These are phyloP conservation scores for Vulpes vulpes DNA, from an alignment of 2,113 vertebrate species.

Conservation along the genomic window DNA sequence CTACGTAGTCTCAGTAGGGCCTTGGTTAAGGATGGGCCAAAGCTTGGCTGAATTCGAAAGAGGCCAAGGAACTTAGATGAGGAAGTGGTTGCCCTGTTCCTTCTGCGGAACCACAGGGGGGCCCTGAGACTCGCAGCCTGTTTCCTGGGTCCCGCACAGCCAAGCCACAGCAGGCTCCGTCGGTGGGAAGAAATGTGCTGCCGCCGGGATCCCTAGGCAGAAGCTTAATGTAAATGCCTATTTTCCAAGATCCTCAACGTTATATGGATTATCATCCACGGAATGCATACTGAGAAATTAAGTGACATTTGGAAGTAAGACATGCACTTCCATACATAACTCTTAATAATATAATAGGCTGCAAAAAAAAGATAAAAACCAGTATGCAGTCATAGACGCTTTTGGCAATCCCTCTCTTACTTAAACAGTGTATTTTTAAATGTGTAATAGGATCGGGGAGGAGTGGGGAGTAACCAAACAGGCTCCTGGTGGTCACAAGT, in stretches of 20 bases:
- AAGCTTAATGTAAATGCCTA: background rate
- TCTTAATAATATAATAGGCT: background rate
- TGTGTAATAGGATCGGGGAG: background rate
- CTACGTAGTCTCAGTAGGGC: background rate
- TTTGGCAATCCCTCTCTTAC: background rate
- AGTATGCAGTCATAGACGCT: background rate
- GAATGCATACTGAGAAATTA: background rate
- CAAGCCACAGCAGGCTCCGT: no score
- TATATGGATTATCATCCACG: background rate
- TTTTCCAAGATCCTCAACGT: background rate
- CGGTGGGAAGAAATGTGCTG: background rate
- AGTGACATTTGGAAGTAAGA: background rate
- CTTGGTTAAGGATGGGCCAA: background rate
- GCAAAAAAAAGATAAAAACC: constrained; percentile 13
- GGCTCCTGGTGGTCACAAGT: background rate
- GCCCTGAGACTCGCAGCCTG: background rate
- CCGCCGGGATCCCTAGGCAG: background rate
- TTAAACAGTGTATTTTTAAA: background rate
- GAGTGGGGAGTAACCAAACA: no score
- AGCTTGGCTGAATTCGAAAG: background rate
- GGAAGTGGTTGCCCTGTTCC: background rate
- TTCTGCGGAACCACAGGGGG: background rate
- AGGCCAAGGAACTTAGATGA: background rate
- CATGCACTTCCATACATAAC: background rate
- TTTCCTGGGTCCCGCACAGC: background rate